Evolutionary conservation across 2,888 invertebrate genomes (phyloP), one percentile per base, ranked within the genome.

Genomic region (Eupithecia subumbrata): DNA sequence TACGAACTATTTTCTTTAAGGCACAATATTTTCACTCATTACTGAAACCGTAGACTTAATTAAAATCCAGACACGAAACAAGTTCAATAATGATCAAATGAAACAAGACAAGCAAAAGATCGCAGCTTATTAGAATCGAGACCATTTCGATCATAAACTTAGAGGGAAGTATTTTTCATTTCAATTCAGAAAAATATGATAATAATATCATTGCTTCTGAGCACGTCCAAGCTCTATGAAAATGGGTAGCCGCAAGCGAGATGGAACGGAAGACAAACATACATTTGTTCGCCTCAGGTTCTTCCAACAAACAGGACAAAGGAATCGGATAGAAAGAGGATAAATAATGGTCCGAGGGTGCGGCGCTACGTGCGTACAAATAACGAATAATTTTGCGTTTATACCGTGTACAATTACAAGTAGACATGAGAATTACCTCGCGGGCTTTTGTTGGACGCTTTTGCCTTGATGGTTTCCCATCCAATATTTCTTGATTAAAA

Each of bases 301-400:
- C 83, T 87, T 82, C 85, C 85, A 85, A 89, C 87, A 89, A 90
- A 89, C 87, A 88, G 87, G 85, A 89, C 88, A 89, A 91, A 90
- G 88, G 88, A 88, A 91, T 87, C 87, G 86, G 84, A 88, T 89
- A 88, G 84, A 88, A 89, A 87, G 84, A 83, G 85, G 88, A 90
- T 90, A 90, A 91, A 90, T 91, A 89, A 90, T 88, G 84, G 85
- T 81, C 78, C 78, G 83, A 82, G 83, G 81, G 84, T 77, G 82
- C 82, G 83, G 73, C 83, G 77, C 83, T 76, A 73, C 83, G 81
- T 83, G 79, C 82, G 81, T 84, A 81, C 82, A 84, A 85, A 86
- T 86, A 86, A 82, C 73, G 75, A 71, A 78, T 79, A 82, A 82
- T 82, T 79, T 80, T 82, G 74, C 82, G 82, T 79, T 78, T 77